Evolutionary conservation across 1,140 invertebrate genomes (phyloP).

Genomic region (Scylla paramamosain): DNA sequence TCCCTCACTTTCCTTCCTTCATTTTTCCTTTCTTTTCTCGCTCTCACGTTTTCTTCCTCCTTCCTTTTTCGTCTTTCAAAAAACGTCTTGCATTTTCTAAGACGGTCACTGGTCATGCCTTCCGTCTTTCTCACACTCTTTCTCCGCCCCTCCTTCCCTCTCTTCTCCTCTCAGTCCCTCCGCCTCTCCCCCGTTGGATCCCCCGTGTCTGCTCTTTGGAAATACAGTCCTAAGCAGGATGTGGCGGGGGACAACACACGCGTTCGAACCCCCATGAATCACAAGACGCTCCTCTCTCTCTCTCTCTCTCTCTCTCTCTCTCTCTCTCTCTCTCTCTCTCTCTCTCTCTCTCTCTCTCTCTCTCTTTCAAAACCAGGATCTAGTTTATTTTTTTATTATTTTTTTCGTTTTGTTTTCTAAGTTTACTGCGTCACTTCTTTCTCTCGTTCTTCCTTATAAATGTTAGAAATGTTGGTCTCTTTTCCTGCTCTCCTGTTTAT

Average conservation of each 20-base stretch:
- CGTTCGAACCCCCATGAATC: neutral
- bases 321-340: neutral
- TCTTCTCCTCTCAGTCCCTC: neutral
- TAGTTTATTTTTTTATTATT: too few relatives aligned
- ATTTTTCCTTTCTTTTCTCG: neutral
- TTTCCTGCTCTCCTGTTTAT: too few relatives aligned
- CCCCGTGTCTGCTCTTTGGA: neutral
- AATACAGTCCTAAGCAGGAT: conserved; percentile 59
- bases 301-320: neutral
- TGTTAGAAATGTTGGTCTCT: too few relatives aligned
- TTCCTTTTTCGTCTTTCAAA: neutral
- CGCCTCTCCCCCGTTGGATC: neutral
- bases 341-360: too few relatives aligned
- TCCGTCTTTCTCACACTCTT: neutral
- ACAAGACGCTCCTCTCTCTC: neutral
- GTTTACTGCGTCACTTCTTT: too few relatives aligned
- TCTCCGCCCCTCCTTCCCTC: neutral
- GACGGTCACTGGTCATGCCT: neutral
- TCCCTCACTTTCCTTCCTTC: neutral
- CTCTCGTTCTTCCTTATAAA: too few relatives aligned
- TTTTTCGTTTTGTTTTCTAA: too few relatives aligned
- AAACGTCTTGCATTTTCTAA: conserved; percentile 28
- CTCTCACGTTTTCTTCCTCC: neutral
- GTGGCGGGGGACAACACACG: conserved; percentile 30
- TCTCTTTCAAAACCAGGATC: too few relatives aligned